Conservation (phyloP, 2,797 vertebrate species). For the Apogon talboti region DNA sequence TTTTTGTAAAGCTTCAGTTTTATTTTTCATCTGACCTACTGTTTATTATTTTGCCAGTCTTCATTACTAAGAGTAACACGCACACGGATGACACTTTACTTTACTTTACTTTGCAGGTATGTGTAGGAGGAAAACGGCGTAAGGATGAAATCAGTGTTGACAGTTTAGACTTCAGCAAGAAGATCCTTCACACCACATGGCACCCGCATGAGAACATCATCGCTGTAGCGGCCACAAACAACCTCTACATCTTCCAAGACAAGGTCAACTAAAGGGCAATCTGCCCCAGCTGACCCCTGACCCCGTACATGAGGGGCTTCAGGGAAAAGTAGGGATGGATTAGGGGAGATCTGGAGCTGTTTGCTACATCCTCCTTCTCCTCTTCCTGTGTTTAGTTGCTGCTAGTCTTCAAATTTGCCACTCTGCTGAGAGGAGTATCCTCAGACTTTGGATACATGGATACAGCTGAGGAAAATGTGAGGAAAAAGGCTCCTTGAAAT, state of each 20-base stretch:
- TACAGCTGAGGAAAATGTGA: conserved; percentile 35
- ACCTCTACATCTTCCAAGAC: conserved; percentile 99
- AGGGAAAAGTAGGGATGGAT: conserved; percentile 42
- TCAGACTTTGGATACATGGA: conserved; percentile 40
- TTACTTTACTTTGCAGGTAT: conserved; percentile 83
- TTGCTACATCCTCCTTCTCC: conserved; percentile 41
- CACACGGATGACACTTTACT: not conserved
- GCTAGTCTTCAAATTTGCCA: conserved; percentile 42
- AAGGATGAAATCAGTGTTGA: conserved; percentile 99
- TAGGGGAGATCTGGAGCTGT: conserved; percentile 39
- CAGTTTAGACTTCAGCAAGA: conserved; percentile 99
- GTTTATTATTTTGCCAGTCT: not conserved
- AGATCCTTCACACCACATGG: conserved; percentile 99
- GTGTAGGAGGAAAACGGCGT: conserved; percentile 94
- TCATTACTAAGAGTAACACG: not conserved
- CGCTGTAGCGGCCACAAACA: conserved; percentile 98
- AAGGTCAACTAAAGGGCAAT: conserved; percentile 93
- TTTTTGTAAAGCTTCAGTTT: too few species aligned
- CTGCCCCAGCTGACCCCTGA: conserved; percentile 50
- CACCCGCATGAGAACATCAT: conserved; percentile 99
- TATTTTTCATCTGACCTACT: too few species aligned
- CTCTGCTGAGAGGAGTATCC: conserved; percentile 54
- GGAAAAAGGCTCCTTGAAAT: conserved; percentile 31
- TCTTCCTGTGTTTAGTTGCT: conserved; percentile 46
- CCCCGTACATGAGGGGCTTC: conserved; percentile 31